These are phyloP conservation scores for Tragelaphus imberbis DNA, from an alignment of 2,113 vertebrate genomes.

Conservation along the genomic window DNA sequence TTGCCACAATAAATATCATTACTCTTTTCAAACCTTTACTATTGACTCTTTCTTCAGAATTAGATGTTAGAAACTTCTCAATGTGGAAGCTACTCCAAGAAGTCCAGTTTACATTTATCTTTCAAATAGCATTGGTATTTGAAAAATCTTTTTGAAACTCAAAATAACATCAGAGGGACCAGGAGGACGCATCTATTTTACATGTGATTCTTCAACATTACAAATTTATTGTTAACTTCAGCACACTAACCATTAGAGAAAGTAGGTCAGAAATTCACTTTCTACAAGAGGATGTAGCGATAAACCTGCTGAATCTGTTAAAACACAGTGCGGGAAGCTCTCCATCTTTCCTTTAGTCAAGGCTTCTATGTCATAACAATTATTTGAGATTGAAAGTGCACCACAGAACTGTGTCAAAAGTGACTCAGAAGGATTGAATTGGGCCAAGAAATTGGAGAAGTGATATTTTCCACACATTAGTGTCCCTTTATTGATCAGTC, in stretches of 20 bases:
- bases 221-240: not conserved
- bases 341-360: not conserved
- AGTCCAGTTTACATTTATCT: not conserved
- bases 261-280: slow-evolving; percentile 10
- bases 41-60: not conserved
- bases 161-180: not conserved
- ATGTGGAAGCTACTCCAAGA: not conserved
- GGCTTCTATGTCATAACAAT: not conserved
- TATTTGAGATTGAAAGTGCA: not conserved
- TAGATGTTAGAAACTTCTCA: not conserved
- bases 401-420: not conserved
- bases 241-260: slow-evolving; percentile 23
- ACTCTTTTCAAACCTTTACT: not conserved
- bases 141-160: not conserved
- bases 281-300: not conserved
- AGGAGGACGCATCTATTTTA: slow-evolving; percentile 10
- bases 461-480: not conserved
- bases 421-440: not conserved
- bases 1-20: not conserved
- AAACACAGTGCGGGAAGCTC: not conserved
- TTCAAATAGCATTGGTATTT: not conserved
- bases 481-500: not conserved
- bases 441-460: not conserved
- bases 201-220: not conserved
- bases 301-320: not conserved